phyloP scores from a whole-genome alignment of 2,888 invertebrate genomes.

The Sinodicranocentrus sp. region DNA sequence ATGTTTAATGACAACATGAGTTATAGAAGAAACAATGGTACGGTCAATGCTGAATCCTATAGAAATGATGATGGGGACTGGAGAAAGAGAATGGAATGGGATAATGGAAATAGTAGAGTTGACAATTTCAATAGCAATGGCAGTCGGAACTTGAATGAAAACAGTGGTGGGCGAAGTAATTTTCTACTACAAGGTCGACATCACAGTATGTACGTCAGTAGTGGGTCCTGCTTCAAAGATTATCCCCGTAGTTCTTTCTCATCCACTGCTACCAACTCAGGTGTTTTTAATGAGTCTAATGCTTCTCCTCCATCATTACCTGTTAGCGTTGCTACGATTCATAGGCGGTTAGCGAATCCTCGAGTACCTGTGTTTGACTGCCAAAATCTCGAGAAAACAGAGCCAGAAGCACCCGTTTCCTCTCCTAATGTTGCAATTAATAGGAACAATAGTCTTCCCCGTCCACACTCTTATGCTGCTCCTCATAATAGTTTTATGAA shows the following conservation, averaged over 20 bases:
- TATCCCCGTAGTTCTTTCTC: not conserved
- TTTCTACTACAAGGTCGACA: conserved; percentile 47
- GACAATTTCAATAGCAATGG: not conserved
- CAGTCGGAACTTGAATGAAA: not conserved
- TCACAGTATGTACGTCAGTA: conserved; percentile 60
- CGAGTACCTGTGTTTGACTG: conserved; percentile 63
- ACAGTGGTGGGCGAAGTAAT: conserved; percentile 6
- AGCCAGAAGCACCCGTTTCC: conserved; percentile 20
- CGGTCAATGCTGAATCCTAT: conserved; percentile 13
- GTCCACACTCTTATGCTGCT: conserved; percentile 73
- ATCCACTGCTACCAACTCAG: not conserved
- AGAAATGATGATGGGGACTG: conserved; percentile 51
- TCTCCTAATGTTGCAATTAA: conserved; percentile 44
- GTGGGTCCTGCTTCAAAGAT: conserved; percentile 21
- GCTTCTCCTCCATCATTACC: conserved; percentile 12
- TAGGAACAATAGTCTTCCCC: conserved; percentile 71
- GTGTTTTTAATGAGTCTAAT: not conserved
- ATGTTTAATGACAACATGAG: not conserved
- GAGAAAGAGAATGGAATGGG: conserved; percentile 46
- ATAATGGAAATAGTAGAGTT: conserved; percentile 23
- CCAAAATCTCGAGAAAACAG: conserved; percentile 36
- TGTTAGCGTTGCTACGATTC: conserved; percentile 54
- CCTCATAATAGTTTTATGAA: conserved; percentile 72
- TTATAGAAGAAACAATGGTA: conserved; percentile 13
- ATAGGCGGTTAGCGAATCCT: conserved; percentile 58